Evolutionary conservation across 2,888 invertebrate species (phyloP).

Genomic region (Hyposoter didymator): DNA sequence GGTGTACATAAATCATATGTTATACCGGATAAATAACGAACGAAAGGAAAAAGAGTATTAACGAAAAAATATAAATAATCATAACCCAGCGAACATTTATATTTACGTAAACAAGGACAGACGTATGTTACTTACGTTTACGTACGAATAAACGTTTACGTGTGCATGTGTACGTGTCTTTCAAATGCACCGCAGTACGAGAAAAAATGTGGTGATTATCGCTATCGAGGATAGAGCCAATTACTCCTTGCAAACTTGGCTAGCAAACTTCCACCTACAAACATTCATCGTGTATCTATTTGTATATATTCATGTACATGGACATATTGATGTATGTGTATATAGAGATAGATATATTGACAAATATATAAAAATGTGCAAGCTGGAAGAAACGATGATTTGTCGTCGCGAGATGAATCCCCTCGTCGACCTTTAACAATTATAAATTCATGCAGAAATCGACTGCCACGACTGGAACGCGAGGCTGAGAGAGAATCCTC

Average conservation of each 20-base stretch:
- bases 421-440: constrained; percentile 20
- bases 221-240: constrained; percentile 4
- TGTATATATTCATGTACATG: constrained; percentile 25
- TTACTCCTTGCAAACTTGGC: neutral
- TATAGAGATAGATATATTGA: neutral
- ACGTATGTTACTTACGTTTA: neutral
- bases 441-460: constrained; percentile 24
- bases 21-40: constrained; percentile 51
- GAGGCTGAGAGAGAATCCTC: neutral
- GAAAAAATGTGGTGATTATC: constrained; percentile 45
- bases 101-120: neutral
- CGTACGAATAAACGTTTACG: constrained; percentile 2
- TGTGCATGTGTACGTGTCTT: constrained; percentile 38
- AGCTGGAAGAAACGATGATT: constrained; percentile 17
- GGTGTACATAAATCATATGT: constrained; percentile 57
- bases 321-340: constrained; percentile 2
- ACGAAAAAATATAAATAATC: neutral
- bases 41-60: neutral
- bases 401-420: constrained; percentile 17
- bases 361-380: constrained; percentile 7
- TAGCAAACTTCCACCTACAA: constrained; percentile 3
- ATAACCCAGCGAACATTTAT: neutral
- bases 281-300: neutral
- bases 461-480: neutral
- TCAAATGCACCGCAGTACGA: constrained; percentile 29